Evolutionary conservation across 2,797 vertebrate genomes (phyloP), one percentile per base, ranked within the genome.

Genomic region (Amniataba percoides): DNA sequence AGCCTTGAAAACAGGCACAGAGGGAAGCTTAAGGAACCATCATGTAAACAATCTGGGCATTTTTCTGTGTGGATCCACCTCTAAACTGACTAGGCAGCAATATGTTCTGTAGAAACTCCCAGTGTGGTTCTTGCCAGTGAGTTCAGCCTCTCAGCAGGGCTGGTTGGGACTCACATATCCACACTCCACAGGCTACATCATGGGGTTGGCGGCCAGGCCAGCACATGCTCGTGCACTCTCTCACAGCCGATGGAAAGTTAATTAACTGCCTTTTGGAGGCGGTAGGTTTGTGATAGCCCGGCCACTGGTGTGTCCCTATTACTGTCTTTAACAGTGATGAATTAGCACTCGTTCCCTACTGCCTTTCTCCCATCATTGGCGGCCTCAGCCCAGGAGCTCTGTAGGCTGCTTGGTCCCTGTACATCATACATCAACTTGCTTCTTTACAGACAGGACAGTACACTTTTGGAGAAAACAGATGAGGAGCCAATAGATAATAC

Each of bases 261-360:
- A 95, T 95, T 93, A 93, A 92, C 87, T 91, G 87, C 80, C 85
- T 89, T 76, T 88, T 74, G 74, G 81, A 89, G 87, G 80, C 51
- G 7, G 81, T 73, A 39, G 78, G 81, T 64, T 71, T 49, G 79
- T 88, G 90, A 92, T 89, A 85, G 90, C 70, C 56, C 27, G 31
- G 64, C 81, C 73, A 71, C 68, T 74, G 77, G 86, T 57, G 40
- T 46, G 40, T 70, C 81, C 83, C 77, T 82, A 85, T 88, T 91
- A 90, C 78, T 79, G 83, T 80, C 87, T 71, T 88, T 86, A 88
- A 88, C 89, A 88, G 88, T 94, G 93, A 95, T 94, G 83, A 94
- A 95, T 93, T 91, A 92, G 86, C 18, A 18, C 81, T 84, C 85
- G 81, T 70, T 73, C 65, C 57, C 56, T 19, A 13, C 73, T 45